Evolutionary conservation across 1,140 invertebrate species (phyloP).

Genomic region (Contarinia nasturtii): DNA sequence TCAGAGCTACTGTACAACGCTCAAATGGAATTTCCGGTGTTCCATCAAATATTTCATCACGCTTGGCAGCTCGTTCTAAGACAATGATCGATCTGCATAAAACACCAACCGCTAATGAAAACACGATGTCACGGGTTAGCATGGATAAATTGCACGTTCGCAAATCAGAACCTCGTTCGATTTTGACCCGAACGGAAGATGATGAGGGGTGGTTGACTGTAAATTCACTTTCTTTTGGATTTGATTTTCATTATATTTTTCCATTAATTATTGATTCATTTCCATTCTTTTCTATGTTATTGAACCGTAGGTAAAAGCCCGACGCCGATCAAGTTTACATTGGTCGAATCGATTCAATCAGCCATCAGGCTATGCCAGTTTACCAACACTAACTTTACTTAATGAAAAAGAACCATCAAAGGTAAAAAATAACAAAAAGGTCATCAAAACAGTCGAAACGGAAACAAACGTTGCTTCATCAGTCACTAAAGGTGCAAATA

Average conservation of each 20-base stretch:
- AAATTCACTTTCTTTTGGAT: too few species aligned
- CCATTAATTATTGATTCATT: too few species aligned
- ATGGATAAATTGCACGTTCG: constrained; percentile 11
- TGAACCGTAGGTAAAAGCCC: too few species aligned
- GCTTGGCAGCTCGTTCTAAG: constrained; percentile 16
- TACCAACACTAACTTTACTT: constrained; percentile 33
- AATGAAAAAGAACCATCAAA: constrained; percentile 19
- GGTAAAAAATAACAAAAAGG: constrained; percentile 4
- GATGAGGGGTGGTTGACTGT: constrained; percentile 46
- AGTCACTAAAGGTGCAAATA: constrained; percentile 26
- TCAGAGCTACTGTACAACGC: neutral
- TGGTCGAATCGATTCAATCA: constrained; percentile 45
- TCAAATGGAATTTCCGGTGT: neutral
- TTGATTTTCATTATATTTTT: too few species aligned
- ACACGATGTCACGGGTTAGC: constrained; percentile 14
- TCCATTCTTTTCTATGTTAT: too few species aligned
- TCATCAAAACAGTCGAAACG: constrained; percentile 2
- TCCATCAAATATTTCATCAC: constrained; percentile 13
- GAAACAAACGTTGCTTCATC: neutral
- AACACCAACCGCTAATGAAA: constrained; percentile 29
- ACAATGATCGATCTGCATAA: constrained; percentile 21
- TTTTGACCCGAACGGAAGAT: constrained; percentile 24
- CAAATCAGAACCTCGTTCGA: constrained; percentile 23
- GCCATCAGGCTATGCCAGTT: constrained; percentile 41
- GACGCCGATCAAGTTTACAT: constrained; percentile 32